Conservation (phyloP, 2,888 invertebrate species). For the Caenorhabditis sp. region DNA sequence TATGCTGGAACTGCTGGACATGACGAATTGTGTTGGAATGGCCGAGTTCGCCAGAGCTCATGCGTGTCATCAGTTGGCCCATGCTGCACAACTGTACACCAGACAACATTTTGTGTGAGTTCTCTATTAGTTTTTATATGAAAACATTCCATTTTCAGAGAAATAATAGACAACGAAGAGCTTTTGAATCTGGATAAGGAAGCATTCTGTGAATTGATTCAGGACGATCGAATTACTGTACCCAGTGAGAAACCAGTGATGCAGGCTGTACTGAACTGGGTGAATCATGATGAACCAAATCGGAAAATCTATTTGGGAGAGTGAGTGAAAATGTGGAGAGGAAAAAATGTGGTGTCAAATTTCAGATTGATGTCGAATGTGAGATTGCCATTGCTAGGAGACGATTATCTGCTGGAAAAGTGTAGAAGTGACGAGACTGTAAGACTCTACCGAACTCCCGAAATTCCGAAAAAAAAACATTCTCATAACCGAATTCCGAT, state of each 20-base stretch:
- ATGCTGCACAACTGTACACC: conserved; percentile 98
- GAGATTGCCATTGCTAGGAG: conserved; percentile 88
- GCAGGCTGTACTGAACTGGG: conserved; percentile 98
- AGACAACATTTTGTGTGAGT: conserved; percentile 93
- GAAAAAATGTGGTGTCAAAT: background rate
- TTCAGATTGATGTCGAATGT: conserved; percentile 93
- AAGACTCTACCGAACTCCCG: too few species aligned
- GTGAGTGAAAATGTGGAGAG: too few species aligned
- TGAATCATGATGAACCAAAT: conserved; percentile 96
- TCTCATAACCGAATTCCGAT: too few species aligned
- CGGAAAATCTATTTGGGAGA: conserved; percentile 93
- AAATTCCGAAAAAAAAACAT: too few species aligned
- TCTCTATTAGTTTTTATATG: background rate
- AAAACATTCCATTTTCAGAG: conserved; percentile 44
- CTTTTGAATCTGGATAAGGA: conserved; percentile 56
- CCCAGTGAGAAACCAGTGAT: conserved; percentile 91
- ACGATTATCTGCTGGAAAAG: conserved; percentile 87
- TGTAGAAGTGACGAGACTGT: conserved; percentile 38
- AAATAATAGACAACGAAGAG: conserved; percentile 65
- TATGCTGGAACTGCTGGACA: conserved; percentile 97
- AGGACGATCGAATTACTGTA: conserved; percentile 65
- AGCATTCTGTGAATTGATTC: conserved; percentile 58
- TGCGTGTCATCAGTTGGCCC: conserved; percentile 94
- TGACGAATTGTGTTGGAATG: conserved; percentile 97
- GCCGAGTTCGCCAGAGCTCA: conserved; percentile 98